Conservation (phyloP, 53 echinoderm and acorn worm species). For the Temnopleurus reevesii region DNA sequence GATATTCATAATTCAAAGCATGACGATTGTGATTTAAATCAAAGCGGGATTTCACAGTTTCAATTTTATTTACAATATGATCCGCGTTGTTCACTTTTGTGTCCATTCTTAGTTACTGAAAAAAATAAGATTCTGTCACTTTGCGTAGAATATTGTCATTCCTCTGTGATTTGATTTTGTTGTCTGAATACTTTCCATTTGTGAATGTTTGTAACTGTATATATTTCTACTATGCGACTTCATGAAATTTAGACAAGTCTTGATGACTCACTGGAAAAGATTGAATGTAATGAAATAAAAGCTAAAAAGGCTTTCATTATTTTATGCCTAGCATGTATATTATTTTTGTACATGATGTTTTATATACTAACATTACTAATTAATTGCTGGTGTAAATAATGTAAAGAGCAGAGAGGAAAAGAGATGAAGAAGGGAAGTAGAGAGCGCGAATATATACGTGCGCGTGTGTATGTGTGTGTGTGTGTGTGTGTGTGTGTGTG, state of each 20-base stretch:
- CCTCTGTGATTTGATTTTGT: background rate
- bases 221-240: background rate
- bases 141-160: no score
- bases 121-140: no score
- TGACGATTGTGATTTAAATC: no score
- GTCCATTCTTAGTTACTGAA: no score
- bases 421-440: background rate
- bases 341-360: background rate
- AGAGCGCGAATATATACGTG: background rate
- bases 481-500: no score
- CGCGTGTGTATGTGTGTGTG: no score
- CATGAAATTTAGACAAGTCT: background rate
- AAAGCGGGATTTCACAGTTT: no score
- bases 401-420: background rate
- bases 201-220: constrained; percentile 13
- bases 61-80: no score
- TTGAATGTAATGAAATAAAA: background rate
- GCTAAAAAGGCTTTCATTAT: background rate
- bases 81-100: no score
- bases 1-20: no score
- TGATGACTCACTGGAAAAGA: background rate
- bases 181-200: background rate
- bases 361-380: background rate
- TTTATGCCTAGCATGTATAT: background rate
- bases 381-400: background rate